Base-by-base conservation (phyloP, 2,888 invertebrate species). In the Panzeria rudis region DNA sequence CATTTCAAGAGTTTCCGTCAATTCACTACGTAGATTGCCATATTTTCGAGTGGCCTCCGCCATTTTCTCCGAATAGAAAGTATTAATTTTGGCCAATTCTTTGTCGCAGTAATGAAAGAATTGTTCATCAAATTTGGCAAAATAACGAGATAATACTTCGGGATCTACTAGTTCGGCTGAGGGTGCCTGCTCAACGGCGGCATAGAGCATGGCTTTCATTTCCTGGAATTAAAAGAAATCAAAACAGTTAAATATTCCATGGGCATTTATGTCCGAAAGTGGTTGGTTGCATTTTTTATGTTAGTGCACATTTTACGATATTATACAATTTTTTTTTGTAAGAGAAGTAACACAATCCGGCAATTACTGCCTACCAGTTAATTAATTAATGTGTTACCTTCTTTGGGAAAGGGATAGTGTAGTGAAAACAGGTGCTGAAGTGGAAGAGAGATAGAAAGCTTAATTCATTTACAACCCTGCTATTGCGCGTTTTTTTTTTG, bases 41-140 rank as follows among this genome's bases (percentile, higher is more conserved):
- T 95, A 96, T 91, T 97, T 97, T 78, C 97, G 94, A 9, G 95
- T 96, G 0, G 97, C 97, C 93, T 98, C 97, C 0, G 97, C 97
- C 89, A 98, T 93, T 93, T 98, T 98, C 92, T 98, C 97, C 94
- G 96, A 95, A 90, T 96, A 98, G 92, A 97, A 98, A 13, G 97
- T 96, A 92, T 97, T 97, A 89, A 97, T 97, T 93, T 97, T 97
- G 79, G 95, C 95, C 86, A 98, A 93, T 92, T 98, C 97, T 89
- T 95, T 96, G 90, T 97, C 97, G 92, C 96, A 97, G 89, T 95
- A 96, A 88, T 95, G 95, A 91, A 97, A 96, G 90, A 97, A 97
- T 88, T 95, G 94, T 91, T 97, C 97, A 90, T 97, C 97, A 92
- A 97, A 97, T 89, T 95, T 95, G 62, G 95, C 95, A 92, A 95